A percentile compares a stretch with the other conserved stretches of the same genome.
These are phyloP conservation scores for Diglossa cyanea DNA, from an alignment of 2,797 vertebrate genomes.

Conservation along the genomic window DNA sequence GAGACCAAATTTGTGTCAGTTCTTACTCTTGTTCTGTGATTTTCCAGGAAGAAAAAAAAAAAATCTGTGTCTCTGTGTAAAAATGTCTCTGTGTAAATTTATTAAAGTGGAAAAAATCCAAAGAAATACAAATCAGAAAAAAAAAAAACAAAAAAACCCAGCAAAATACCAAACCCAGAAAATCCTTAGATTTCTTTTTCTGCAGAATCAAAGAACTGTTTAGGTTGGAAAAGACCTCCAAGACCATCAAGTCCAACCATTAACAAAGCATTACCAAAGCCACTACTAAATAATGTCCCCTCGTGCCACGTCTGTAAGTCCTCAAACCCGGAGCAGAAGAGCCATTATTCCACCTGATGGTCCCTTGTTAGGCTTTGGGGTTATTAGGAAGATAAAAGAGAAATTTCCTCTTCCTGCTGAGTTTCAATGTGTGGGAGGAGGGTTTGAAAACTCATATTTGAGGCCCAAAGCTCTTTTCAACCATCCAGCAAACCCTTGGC, in stretches of 20 bases:
- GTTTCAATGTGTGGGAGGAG: neutral
- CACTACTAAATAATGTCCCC: neutral
- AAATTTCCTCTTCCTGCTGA: neutral
- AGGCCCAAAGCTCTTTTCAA: neutral
- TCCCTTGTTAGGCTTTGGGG: neutral
- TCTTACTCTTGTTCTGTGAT: neutral
- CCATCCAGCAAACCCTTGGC: neutral
- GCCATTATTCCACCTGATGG: neutral
- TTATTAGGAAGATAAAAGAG: neutral
- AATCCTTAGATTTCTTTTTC: neutral
- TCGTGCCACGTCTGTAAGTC: accelerated
- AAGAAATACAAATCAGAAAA: neutral
- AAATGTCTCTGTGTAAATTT: neutral
- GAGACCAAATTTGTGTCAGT: neutral
- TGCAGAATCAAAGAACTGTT: neutral
- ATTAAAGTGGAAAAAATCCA: neutral
- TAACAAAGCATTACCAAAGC: neutral
- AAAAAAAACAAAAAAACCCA: neutral
- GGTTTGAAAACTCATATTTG: neutral
- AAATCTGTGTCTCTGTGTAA: neutral
- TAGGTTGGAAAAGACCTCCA: neutral
- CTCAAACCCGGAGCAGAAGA: neutral
- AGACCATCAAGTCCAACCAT: neutral
- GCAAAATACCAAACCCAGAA: neutral
- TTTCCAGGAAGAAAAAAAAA: neutral